A percentile compares a stretch with the other conserved stretches of the same genome.
phyloP scores from a whole-genome alignment of 53 echinoderm and acorn worm genomes.

The Patiria pectinifera region DNA sequence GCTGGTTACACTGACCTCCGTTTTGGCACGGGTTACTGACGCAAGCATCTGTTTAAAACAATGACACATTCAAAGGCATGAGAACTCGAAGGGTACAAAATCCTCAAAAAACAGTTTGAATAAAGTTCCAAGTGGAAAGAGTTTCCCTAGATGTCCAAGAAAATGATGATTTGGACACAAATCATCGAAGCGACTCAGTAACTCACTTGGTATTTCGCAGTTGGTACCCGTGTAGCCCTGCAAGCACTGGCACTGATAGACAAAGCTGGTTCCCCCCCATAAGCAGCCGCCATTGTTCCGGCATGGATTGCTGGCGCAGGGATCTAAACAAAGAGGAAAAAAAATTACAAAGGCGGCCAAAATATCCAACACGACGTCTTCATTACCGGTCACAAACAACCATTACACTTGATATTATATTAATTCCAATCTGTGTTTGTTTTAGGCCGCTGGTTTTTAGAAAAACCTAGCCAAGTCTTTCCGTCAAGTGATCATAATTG shows the following conservation, averaged over 20 bases:
- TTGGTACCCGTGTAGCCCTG: conserved; percentile 51
- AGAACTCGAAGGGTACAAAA: background rate
- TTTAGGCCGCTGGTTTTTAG: too few species aligned
- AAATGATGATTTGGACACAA: background rate
- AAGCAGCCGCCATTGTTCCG: conserved; percentile 63
- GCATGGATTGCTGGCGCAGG: conserved; percentile 69
- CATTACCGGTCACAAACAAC: too few species aligned
- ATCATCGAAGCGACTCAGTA: background rate
- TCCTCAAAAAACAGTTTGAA: background rate
- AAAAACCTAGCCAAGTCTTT: too few species aligned
- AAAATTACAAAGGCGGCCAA: too few species aligned
- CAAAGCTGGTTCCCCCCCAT: conserved; percentile 18
- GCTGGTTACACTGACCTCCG: conserved; percentile 71
- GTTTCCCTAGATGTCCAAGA: too few species aligned
- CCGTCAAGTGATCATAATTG: too few species aligned
- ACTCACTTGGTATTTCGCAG: conserved; percentile 68
- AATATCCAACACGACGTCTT: too few species aligned
- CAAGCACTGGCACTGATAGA: conserved; percentile 57
- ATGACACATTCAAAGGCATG: background rate
- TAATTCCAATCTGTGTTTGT: too few species aligned
- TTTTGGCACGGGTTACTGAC: conserved; percentile 68
- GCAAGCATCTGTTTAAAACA: conserved; percentile 49
- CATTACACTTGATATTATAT: too few species aligned
- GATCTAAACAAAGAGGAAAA: conserved; percentile 15
- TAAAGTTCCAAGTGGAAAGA: background rate